Evolutionary conservation across 2,113 vertebrate species (phyloP).

Genomic region (Sebastes schlegelii): DNA sequence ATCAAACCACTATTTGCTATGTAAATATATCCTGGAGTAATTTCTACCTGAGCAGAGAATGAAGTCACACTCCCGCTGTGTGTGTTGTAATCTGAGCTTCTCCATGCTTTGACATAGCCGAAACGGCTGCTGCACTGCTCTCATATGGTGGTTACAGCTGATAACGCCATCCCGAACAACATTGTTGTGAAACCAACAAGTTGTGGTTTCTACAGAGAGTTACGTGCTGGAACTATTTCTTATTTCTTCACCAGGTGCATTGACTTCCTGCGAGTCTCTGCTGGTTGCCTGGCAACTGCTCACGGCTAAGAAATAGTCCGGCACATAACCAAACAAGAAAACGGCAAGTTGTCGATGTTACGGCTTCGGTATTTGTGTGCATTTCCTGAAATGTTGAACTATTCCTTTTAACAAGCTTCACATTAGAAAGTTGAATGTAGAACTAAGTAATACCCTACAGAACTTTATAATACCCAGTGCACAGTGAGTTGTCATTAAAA

Average conservation of each 20-base stretch:
- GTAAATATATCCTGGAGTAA: too few species aligned
- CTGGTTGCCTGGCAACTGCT: neutral
- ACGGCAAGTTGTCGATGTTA: neutral
- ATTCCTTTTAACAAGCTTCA: conserved; percentile 10
- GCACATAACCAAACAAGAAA: neutral
- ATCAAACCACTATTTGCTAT: too few species aligned
- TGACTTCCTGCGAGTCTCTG: neutral
- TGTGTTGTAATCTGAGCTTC: too few species aligned
- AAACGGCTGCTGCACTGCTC: too few species aligned
- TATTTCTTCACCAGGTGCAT: neutral
- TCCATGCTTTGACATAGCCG: too few species aligned
- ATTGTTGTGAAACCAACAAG: neutral
- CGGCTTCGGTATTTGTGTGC: neutral
- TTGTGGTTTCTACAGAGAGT: neutral
- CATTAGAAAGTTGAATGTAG: neutral
- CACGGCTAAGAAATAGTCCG: neutral
- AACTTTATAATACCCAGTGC: conserved; percentile 24
- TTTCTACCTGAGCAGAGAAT: too few species aligned
- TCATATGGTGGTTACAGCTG: too few species aligned
- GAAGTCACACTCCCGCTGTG: too few species aligned
- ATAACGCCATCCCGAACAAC: too few species aligned
- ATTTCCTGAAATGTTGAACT: conserved; percentile 12
- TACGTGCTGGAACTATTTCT: neutral
- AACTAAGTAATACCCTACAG: conserved; percentile 6
- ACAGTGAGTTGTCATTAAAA: conserved; percentile 36